Conservation (phyloP, 2,797 vertebrate species). For the Columba guinea region DNA sequence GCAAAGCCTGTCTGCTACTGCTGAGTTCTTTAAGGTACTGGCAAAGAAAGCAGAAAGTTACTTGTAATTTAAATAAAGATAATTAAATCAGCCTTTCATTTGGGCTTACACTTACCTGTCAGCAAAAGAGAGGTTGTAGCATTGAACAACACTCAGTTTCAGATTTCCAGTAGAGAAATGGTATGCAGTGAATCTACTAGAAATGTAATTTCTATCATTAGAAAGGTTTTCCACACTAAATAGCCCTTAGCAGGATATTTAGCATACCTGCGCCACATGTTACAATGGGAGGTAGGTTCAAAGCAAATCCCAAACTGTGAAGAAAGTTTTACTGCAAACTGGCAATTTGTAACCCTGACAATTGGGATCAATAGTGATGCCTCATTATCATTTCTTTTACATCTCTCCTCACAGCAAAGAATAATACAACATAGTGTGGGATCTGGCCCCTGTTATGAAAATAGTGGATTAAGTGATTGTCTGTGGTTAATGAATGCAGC, state of each 20-base stretch:
- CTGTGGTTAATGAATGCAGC: not conserved
- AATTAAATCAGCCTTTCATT: constrained; percentile 14
- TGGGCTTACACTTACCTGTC: not conserved
- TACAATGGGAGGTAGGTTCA: not conserved
- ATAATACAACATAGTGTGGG: not conserved
- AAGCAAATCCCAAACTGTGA: not conserved
- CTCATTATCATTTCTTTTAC: not conserved
- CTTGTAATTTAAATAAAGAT: constrained; percentile 13
- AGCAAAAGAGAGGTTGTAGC: not conserved
- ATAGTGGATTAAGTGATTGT: not conserved
- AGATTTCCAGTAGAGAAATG: not conserved
- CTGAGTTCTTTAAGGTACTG: not conserved
- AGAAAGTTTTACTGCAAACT: not conserved
- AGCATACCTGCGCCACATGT: not conserved
- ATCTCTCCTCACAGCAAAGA: not conserved
- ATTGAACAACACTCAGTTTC: not conserved
- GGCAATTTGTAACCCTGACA: not conserved
- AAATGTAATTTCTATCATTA: not conserved
- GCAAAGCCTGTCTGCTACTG: not conserved
- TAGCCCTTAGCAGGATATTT: not conserved
- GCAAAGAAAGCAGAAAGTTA: not conserved
- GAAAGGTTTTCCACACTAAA: not conserved
- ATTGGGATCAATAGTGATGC: not conserved
- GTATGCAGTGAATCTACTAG: not conserved
- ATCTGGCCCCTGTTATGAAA: not conserved